Base-by-base conservation (phyloP, 2,113 vertebrate genomes). In the Phoenicopterus ruber region DNA sequence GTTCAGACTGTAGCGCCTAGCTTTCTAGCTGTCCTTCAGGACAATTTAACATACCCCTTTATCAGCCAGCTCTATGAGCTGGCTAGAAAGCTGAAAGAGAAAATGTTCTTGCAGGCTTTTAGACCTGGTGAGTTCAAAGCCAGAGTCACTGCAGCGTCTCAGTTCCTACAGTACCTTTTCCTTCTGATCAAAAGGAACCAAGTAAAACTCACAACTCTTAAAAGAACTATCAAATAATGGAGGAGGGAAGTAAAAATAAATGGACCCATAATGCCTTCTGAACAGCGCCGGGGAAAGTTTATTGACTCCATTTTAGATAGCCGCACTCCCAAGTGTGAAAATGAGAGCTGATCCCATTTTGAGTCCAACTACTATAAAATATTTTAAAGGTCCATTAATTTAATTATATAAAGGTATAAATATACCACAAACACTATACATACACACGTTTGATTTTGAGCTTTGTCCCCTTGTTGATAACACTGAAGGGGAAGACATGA, bases 81-180 rank as follows among this genome's bases (percentile, higher is more conserved):
- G 15, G 82, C 72, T 40, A 10, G 78, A 94, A 93, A 93, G 90
- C 85, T 38, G 92, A 88, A 97, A 94, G 93, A 63, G 84, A 94
- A 94, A 95, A 97, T 96, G 91, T 96, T 96, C 97, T 98, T 94
- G 96, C 86, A 97, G 97, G 94, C 97, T 97, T 97, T 97, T 96
- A 98, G 96, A 96, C 97, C 97, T 97, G 97, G 97, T 91, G 97
- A 97, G 97, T 98, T 98, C 97, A 98, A 98, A 97, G 97, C 62
- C 83, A 88, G 90, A 94, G 82, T 28, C 92, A 94, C 86, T 67
- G 74, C 86, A 73, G 85, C 2, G 34, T 69, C 95, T 97, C 95
- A 86, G 78, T 96, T 87, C 94, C 86, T 93, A 28, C 88, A 86
- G 88, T 96, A 52, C 90, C 83, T 83, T 91, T 89, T 85, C 84